phyloP scores from a whole-genome alignment of 2,113 vertebrate genomes.

The Atlantisia rogersi region DNA sequence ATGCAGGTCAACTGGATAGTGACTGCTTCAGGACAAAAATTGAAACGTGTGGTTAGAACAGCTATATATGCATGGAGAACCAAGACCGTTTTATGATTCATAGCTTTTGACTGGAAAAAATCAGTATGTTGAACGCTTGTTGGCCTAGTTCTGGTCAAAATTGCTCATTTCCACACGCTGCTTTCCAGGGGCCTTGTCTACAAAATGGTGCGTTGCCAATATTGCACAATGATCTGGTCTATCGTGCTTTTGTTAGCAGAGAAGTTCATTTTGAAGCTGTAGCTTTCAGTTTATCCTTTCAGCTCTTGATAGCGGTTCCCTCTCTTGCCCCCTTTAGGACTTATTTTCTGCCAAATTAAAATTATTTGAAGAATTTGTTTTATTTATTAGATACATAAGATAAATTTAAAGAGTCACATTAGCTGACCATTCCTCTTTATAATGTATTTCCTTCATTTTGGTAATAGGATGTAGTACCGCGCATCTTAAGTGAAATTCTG shows the following conservation, averaged over 20 bases:
- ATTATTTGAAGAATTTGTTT: background rate
- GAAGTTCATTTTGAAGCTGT: background rate
- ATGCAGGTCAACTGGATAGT: background rate
- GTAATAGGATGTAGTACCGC: background rate
- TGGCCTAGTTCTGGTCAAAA: background rate
- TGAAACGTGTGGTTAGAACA: background rate
- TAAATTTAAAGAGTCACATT: background rate
- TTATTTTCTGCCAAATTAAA: background rate
- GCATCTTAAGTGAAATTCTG: background rate
- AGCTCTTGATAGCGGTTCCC: background rate
- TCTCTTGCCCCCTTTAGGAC: background rate
- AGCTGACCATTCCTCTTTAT: background rate
- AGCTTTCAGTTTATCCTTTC: background rate
- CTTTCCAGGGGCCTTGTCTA: background rate
- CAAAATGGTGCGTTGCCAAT: background rate
- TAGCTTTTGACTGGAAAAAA: constrained; percentile 14
- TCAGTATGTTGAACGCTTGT: background rate
- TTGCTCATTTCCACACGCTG: background rate
- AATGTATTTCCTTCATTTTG: background rate
- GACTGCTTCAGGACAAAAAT: background rate
- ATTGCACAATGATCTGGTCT: background rate
- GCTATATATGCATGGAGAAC: background rate
- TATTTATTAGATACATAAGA: background rate
- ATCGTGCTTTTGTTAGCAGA: background rate
- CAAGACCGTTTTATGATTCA: background rate